These are phyloP conservation scores for Cottoperca gobio DNA, from an alignment of 2,797 vertebrate genomes.

Conservation along the genomic window DNA sequence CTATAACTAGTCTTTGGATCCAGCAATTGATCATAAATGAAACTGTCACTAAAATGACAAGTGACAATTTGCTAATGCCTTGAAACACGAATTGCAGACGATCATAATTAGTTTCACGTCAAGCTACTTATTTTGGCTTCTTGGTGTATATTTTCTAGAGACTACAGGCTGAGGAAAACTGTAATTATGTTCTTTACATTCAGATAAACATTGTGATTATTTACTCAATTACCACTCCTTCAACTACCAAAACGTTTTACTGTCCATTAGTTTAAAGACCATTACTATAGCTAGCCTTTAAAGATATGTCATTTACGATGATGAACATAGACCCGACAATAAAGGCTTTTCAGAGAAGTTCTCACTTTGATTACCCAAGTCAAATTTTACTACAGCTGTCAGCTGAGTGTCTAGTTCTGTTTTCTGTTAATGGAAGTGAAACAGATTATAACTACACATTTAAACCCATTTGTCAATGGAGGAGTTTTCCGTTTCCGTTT, in stretches of 20 bases:
- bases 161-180: neutral
- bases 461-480: neutral
- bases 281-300: neutral
- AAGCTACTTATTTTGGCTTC: conserved; percentile 39
- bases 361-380: neutral
- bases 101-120: conserved; percentile 22
- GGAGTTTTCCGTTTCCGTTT: neutral
- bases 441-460: neutral
- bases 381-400: neutral
- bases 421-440: conserved; percentile 41
- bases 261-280: neutral
- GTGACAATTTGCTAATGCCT: neutral
- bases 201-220: conserved; percentile 29
- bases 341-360: neutral
- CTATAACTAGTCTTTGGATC: neutral
- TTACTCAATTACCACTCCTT: neutral
- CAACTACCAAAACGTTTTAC: neutral
- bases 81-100: neutral
- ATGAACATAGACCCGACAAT: neutral
- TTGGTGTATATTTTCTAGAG: neutral
- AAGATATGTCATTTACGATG: neutral
- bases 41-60: neutral
- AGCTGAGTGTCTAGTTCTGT: neutral
- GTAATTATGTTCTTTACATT: conserved; percentile 8
- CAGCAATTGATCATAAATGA: neutral